Conservation (phyloP, 2,113 vertebrate genomes). For the Leptobrachium leishanense region DNA sequence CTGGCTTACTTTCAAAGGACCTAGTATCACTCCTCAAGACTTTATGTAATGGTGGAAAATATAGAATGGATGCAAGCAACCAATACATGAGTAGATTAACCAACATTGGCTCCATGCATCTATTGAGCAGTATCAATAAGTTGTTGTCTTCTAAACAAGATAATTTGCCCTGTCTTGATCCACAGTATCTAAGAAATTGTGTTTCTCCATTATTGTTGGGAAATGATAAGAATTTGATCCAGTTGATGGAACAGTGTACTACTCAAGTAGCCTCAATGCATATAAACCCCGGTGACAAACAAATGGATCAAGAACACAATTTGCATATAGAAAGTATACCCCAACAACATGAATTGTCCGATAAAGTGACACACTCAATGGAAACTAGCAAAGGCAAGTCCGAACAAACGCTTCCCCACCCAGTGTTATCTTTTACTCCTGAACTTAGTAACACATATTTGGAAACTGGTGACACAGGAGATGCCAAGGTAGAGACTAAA, state of each 20-base stretch:
- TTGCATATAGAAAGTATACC: background rate
- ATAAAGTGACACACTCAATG: conserved; percentile 5
- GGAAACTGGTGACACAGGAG: background rate
- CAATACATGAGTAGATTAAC: conserved; percentile 64
- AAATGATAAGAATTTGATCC: conserved; percentile 57
- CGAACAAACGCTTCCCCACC: background rate
- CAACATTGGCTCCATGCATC: conserved; percentile 54
- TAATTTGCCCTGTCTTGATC: conserved; percentile 42
- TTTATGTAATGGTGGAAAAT: conserved; percentile 54
- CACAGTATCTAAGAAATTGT: conserved; percentile 51
- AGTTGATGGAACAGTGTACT: conserved; percentile 65
- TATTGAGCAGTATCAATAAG: conserved; percentile 47
- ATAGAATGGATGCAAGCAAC: conserved; percentile 64
- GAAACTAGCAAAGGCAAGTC: background rate
- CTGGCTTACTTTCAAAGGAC: background rate
- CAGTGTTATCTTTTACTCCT: background rate
- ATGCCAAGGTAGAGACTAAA: background rate
- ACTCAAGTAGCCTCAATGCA: conserved; percentile 68
- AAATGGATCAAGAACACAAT: background rate
- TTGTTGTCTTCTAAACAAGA: conserved; percentile 48
- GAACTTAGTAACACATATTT: background rate
- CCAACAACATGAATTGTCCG: background rate
- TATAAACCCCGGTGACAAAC: conserved; percentile 57
- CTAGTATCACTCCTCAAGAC: background rate
- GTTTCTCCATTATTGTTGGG: conserved; percentile 54